Evolutionary conservation across 2,888 invertebrate species (phyloP), one percentile per base, ranked within the genome.

Genomic region (Eulithis testata): DNA sequence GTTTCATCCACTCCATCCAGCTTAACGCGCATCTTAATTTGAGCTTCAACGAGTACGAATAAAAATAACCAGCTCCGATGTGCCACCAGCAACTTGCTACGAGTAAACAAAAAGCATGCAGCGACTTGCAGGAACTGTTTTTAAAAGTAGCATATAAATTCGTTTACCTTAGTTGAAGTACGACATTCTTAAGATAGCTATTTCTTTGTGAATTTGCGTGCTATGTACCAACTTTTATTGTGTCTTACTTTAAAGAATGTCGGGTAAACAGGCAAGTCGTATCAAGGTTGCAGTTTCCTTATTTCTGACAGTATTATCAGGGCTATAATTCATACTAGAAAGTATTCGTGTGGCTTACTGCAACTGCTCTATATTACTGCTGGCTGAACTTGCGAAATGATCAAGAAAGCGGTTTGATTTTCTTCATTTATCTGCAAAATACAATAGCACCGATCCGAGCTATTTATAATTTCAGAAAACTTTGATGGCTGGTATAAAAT

Each of bases 11-110:
- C 86, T 62, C n/a, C 52, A 62, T 86, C 73, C 80, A 83, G 86
- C 84, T 89, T 87, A 86, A 87, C 83, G 85, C 81, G 84, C 85
- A 84, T 90, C 89, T 90, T 89, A 88, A 87, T 88, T 89, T 87
- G 85, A 61, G 82, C 83, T 80, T 74, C 72, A 80, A 80, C 78
- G 77, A 73, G 72, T 69, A 76, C 77, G 79, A 84, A 84, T 83
- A 86, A 82, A 84, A 79, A 76, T 77, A 73, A 60, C 72, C 63
- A 67, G 72, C 60, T 75, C 54, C 49, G 56, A 59, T 63, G 59
- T 36, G 14, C 63, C 49, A 43, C n/a, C 52, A 27, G 59, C 53
- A 57, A 9, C 47, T 47, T 47, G 27, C 57, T 65, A 60, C 64
- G 40, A 40, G 40, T 40, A 60, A 61, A 71, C 63, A 45, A 50